phyloP scores from a whole-genome alignment of 2,888 invertebrate species.

The Matsumyia berberina region DNA sequence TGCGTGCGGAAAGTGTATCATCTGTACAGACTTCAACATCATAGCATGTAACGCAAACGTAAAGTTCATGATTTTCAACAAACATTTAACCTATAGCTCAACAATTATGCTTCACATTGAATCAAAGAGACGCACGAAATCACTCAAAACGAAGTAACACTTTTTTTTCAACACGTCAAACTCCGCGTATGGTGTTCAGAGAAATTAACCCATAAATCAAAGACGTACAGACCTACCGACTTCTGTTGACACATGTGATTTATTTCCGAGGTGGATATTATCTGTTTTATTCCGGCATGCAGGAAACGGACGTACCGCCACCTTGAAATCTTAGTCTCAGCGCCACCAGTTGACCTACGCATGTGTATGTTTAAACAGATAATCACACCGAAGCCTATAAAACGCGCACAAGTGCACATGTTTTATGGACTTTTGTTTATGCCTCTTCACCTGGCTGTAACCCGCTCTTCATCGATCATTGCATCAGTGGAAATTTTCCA shows the following conservation, averaged over 20 bases:
- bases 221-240: too few relatives aligned
- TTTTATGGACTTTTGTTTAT: slow-evolving; percentile 34
- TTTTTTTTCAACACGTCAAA: background rate
- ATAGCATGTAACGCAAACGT: too few relatives aligned
- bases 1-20: too few relatives aligned
- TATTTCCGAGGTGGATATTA: background rate
- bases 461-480: slow-evolving; percentile 21
- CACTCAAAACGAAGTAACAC: background rate
- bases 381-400: background rate
- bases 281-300: background rate
- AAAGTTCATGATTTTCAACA: too few relatives aligned
- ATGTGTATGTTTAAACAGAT: background rate
- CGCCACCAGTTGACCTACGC: slow-evolving; percentile 17
- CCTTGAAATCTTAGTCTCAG: slow-evolving; percentile 43
- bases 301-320: slow-evolving; percentile 27
- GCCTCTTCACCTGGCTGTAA: background rate
- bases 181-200: background rate
- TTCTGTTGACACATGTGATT: slow-evolving; percentile 11
- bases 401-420: background rate
- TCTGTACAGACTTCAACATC: too few relatives aligned
- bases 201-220: background rate
- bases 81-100: too few relatives aligned
- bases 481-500: slow-evolving; percentile 71
- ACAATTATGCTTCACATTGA: too few relatives aligned
- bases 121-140: background rate